phyloP scores from a whole-genome alignment of 1,140 invertebrate species.

The Drosophila kurseongensis region DNA sequence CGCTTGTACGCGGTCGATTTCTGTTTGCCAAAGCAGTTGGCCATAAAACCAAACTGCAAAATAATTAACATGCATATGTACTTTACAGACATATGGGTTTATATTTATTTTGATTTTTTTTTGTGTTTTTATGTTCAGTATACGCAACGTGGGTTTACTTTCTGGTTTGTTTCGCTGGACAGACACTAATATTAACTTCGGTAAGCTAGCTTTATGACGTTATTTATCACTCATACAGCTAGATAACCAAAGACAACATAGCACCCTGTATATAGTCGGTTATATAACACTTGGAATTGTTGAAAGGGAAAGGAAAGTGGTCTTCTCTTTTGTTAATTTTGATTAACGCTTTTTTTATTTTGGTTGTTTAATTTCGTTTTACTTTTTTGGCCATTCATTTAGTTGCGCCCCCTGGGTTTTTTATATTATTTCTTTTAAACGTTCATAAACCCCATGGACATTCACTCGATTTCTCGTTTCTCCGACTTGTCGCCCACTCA shows the following conservation, averaged over 20 bases:
- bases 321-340: slow-evolving; percentile 19
- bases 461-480: slow-evolving; percentile 58
- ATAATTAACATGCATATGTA: slow-evolving; percentile 30
- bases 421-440: slow-evolving; percentile 20
- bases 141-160: slow-evolving; percentile 20
- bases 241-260: slow-evolving; percentile 85
- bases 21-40: slow-evolving; percentile 38
- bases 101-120: not conserved
- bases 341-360: slow-evolving; percentile 28
- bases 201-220: slow-evolving; percentile 85
- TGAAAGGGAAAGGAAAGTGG: slow-evolving; percentile 34
- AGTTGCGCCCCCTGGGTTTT: slow-evolving; percentile 16
- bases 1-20: slow-evolving; percentile 3
- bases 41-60: slow-evolving; percentile 41
- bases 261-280: slow-evolving; percentile 57
- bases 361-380: slow-evolving; percentile 8
- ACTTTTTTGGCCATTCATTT: slow-evolving; percentile 49
- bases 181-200: slow-evolving; percentile 84
- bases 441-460: slow-evolving; percentile 41
- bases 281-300: slow-evolving; percentile 13
- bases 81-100: not conserved
- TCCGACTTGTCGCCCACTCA: slow-evolving; percentile 47
- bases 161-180: slow-evolving; percentile 50
- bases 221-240: slow-evolving; percentile 85
- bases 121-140: slow-evolving; percentile 21